phyloP scores from a whole-genome alignment of 2,888 invertebrate genomes.

The Andrena marginata region DNA sequence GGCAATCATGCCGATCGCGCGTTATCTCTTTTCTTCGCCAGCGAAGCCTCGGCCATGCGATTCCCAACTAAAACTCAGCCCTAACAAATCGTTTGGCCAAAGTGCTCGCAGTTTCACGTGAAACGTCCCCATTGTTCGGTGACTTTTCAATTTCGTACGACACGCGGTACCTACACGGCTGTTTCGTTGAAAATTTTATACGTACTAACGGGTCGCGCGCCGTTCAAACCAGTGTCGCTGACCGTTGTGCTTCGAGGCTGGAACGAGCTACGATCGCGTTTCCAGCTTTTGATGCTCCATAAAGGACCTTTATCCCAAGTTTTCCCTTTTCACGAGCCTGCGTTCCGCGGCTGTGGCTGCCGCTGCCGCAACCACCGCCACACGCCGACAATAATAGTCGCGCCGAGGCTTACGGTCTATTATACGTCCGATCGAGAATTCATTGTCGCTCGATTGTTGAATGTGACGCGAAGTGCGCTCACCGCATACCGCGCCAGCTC shows the following conservation, averaged over 20 bases:
- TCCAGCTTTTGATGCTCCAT: conserved; percentile 53
- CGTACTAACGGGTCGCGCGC: background rate
- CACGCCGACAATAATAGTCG: conserved; percentile 46
- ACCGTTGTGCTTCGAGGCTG: conserved; percentile 43
- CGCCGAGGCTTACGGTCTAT: conserved; percentile 39
- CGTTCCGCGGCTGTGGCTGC: background rate
- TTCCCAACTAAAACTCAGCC: background rate
- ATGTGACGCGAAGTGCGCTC: background rate
- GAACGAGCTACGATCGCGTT: conserved; percentile 29
- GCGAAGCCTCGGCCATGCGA: background rate
- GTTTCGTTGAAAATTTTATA: conserved; percentile 45
- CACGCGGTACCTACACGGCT: background rate
- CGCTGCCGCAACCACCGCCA: conserved; percentile 5
- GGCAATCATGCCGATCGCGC: background rate
- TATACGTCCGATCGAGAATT: conserved; percentile 56
- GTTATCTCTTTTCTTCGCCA: background rate
- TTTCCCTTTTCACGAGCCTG: conserved; percentile 44
- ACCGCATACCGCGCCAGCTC: too few relatives aligned
- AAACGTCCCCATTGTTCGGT: conserved; percentile 1
- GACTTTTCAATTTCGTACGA: conserved; percentile 17
- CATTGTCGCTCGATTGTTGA: conserved; percentile 34
- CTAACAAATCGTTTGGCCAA: background rate
- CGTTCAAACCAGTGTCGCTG: conserved; percentile 32
- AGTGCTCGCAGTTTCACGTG: too few relatives aligned
- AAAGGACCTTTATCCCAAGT: conserved; percentile 54